Percentiles rank a stretch among this genome's conserved stretches.
Evolutionary conservation across 2,888 invertebrate species (phyloP).

Genomic region (Microctonus brassicae): DNA sequence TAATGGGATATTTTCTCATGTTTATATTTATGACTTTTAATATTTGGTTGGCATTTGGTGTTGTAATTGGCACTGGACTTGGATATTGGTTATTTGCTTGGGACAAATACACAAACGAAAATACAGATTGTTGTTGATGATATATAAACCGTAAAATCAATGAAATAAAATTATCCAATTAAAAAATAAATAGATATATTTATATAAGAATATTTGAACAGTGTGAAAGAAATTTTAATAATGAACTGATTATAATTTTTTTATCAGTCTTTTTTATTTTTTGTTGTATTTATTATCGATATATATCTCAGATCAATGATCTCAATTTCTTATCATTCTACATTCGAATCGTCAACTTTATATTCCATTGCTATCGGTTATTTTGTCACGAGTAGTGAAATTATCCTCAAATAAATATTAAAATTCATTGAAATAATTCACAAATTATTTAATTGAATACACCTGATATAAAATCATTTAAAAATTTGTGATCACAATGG

Average conservation of each 20-base stretch:
- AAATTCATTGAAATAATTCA: too few relatives aligned
- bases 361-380: not conserved
- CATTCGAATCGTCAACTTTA: too few relatives aligned
- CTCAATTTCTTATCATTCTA: not conserved
- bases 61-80: slow-evolving; percentile 72
- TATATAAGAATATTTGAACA: not conserved
- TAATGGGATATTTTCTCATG: slow-evolving; percentile 74
- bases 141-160: slow-evolving; percentile 14
- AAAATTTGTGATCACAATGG: too few relatives aligned
- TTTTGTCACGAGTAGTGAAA: not conserved
- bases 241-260: not conserved
- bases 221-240: too few relatives aligned
- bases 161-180: not conserved
- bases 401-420: not conserved
- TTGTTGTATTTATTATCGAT: not conserved
- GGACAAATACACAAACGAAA: slow-evolving; percentile 53
- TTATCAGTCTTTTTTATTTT: not conserved
- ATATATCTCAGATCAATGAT: not conserved
- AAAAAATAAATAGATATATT: slow-evolving; percentile 7
- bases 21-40: slow-evolving; percentile 77
- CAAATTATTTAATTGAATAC: not conserved
- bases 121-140: slow-evolving; percentile 58
- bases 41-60: slow-evolving; percentile 73
- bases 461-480: not conserved
- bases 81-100: slow-evolving; percentile 70